Percentiles rank a stretch among this genome's conserved stretches.
These are phyloP conservation scores for Callithrix jacchus DNA, from an alignment of 2,113 vertebrate genomes.

Conservation along the genomic window DNA sequence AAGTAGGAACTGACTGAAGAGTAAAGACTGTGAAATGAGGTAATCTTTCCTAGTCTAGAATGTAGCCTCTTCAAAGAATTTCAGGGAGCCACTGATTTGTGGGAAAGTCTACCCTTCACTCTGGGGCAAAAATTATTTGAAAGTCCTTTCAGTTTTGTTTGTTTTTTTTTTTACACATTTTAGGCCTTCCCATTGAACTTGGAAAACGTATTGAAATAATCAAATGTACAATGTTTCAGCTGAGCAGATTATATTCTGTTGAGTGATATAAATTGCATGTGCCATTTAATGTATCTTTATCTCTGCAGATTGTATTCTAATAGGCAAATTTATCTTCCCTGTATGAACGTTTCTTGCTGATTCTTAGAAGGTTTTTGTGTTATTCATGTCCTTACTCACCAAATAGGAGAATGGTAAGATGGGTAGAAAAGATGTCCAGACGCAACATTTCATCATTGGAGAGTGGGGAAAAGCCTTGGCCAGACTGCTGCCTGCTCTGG, in stretches of 20 bases:
- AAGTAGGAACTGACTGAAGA: neutral
- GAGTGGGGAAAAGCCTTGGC: neutral
- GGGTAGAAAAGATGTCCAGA: neutral
- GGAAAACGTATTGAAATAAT: slow-evolving; percentile 30
- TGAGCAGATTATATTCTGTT: slow-evolving; percentile 31
- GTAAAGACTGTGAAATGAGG: neutral
- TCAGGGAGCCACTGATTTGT: neutral
- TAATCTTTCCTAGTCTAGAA: neutral
- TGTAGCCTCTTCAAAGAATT: neutral
- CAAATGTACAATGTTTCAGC: slow-evolving; percentile 24
- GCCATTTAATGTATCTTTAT: slow-evolving; percentile 60
- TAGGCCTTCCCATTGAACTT: neutral
- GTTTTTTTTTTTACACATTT: neutral
- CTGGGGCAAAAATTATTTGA: neutral
- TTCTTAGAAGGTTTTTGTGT: slow-evolving; percentile 18
- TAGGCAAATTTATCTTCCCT: slow-evolving; percentile 59
- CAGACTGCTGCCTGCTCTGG: neutral
- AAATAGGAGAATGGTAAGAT: neutral
- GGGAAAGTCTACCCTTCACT: neutral
- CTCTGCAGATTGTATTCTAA: slow-evolving; percentile 51
- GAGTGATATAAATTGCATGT: slow-evolving; percentile 51
- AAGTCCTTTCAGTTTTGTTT: slow-evolving; percentile 31
- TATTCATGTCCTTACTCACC: slow-evolving; percentile 51
- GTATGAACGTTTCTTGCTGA: slow-evolving; percentile 7
- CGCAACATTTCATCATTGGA: neutral